Base-by-base conservation (phyloP, 1,140 invertebrate species). In the Magallana gigas region DNA sequence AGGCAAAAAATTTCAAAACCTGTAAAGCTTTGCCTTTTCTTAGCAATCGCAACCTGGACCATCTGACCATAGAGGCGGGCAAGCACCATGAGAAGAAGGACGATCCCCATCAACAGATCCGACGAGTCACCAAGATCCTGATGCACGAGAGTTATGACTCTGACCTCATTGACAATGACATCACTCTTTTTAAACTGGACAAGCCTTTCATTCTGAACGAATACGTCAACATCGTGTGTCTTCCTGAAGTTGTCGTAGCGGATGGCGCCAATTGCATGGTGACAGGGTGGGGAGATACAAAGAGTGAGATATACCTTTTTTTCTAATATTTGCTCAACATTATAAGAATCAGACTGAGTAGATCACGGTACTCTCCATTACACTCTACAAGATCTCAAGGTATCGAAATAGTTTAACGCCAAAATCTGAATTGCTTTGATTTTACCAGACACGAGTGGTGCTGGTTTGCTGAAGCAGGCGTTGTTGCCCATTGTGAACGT, bases 201-300 rank as follows among this genome's bases (percentile, higher is more conserved):
- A 87, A 90, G 0, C 88, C 91, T 0, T 96, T 97, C 1, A 84
- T 68, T 6, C 84, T 86, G 2, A 97, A 95, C 90, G 95, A 92
- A 58, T 94, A 93, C 71, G 96, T 97, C 23, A 96, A 95, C 0
- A 96, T 96, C 0, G 96, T 95, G 18, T 97, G 97, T 94, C 91
- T 97, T 57, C 97, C 97, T 1, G 59, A 58, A 14, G 16, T 80
- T 11, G 29, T 89, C 9, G 90, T 81, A 0, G 58, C 59, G 12
- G 76, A 86, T 18, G 91, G 90, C 0, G 89, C 60, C 11, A 57
- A 86, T 12, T 93, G 93, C 82, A 91, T 91, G 58, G 88, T 92
- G 18, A 93, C 90, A 5, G 94, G 94, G 14, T 94, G 92, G 90
- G 94, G 93, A 36, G 91, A 92, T n/a, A 91, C 91, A 36, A 23